A percentile compares a stretch with the other conserved stretches of the same genome.
These are phyloP conservation scores for Uropetala carovei DNA, from an alignment of 2,888 invertebrate genomes.

Conservation along the genomic window DNA sequence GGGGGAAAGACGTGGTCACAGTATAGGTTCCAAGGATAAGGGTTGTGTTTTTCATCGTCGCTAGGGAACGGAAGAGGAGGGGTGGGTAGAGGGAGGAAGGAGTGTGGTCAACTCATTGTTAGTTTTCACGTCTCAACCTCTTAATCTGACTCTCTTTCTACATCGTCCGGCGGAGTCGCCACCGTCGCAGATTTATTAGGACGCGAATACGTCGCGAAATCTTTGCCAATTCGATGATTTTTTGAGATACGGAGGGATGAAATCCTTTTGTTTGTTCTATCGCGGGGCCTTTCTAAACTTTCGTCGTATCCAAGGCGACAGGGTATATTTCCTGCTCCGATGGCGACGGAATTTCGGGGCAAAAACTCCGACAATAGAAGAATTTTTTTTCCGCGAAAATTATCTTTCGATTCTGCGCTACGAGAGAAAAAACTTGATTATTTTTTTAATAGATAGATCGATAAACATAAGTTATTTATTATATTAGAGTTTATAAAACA, in stretches of 20 bases:
- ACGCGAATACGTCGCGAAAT: neutral
- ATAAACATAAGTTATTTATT: no score
- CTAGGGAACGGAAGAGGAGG: no score
- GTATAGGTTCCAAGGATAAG: conserved; percentile 12
- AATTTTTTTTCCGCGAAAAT: no score
- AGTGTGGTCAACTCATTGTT: conserved; percentile 13
- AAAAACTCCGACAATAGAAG: no score
- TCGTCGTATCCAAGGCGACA: neutral
- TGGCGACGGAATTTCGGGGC: neutral
- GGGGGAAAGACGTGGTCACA: neutral
- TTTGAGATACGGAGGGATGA: neutral
- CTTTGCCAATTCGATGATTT: conserved; percentile 22
- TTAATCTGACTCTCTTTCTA: neutral
- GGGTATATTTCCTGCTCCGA: neutral
- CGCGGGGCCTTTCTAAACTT: neutral
- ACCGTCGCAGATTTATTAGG: neutral
- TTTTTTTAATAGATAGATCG: no score
- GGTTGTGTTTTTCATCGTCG: conserved; percentile 1
- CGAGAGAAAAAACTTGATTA: no score
- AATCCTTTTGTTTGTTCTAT: neutral
- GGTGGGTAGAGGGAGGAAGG: neutral
- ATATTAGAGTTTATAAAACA: no score
- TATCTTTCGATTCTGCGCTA: no score
- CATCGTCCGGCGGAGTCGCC: neutral
- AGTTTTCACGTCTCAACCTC: neutral